Conservation (phyloP, 2,113 vertebrate genomes). For the Labeo rohita region DNA sequence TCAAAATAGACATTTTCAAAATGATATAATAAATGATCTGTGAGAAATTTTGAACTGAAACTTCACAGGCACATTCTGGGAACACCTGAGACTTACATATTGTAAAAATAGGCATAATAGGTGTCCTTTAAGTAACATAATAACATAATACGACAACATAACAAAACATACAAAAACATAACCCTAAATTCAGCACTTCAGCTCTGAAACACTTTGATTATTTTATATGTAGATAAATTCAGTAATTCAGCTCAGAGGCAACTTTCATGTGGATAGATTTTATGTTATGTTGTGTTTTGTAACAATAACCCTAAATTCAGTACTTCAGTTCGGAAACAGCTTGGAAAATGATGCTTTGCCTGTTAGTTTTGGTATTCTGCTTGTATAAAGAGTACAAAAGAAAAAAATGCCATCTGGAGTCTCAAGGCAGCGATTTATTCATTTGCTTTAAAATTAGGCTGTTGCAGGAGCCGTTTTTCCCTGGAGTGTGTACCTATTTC, state of each 20-base stretch:
- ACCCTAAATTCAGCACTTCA: background rate
- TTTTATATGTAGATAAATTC: background rate
- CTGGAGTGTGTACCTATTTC: conserved; percentile 76
- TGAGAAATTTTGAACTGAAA: no score
- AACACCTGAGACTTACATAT: no score
- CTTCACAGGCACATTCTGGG: no score
- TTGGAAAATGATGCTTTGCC: background rate
- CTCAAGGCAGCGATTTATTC: conserved; percentile 64
- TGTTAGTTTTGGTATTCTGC: background rate
- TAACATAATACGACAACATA: background rate
- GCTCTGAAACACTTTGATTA: background rate
- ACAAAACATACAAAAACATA: background rate
- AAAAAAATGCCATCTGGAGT: conserved; percentile 63
- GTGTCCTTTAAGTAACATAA: background rate
- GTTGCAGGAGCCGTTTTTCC: conserved; percentile 53
- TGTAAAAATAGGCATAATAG: no score
- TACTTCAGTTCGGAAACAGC: background rate
- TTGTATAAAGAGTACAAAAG: conserved; percentile 44
- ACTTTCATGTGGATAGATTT: background rate
- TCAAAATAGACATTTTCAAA: no score
- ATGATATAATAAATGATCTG: no score
- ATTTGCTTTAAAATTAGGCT: conserved; percentile 53
- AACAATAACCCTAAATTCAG: background rate
- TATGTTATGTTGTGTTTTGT: background rate
- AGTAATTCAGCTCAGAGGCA: background rate